phyloP scores from a whole-genome alignment of 2,113 vertebrate species.

The Tricholaema leucomelas region DNA sequence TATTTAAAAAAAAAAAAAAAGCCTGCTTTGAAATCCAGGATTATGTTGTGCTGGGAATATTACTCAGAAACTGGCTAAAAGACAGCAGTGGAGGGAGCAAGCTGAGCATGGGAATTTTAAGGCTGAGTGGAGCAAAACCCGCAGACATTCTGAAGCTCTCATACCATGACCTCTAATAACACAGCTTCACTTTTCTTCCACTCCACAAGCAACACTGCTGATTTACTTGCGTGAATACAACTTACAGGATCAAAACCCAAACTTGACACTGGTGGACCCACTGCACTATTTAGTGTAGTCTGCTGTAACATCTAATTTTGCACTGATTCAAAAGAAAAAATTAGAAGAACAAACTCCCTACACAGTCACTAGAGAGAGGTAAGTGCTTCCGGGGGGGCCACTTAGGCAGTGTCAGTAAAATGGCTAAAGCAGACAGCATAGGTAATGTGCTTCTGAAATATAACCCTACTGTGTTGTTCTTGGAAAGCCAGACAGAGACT shows the following conservation, averaged over 20 bases:
- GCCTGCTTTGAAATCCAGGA: conserved; percentile 18
- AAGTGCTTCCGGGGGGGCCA: not conserved
- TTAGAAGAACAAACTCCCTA: not conserved
- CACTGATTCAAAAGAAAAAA: conserved; percentile 1
- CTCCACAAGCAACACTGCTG: not conserved
- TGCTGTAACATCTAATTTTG: not conserved
- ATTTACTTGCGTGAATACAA: conserved; percentile 28
- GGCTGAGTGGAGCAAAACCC: not conserved
- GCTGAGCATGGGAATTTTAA: not conserved
- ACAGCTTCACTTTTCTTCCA: not conserved
- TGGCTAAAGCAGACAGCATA: not conserved
- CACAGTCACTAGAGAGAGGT: conserved; percentile 4
- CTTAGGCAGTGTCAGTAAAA: conserved; percentile 7
- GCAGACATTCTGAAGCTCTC: not conserved
- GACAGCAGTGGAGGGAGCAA: not conserved
- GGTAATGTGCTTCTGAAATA: conserved; percentile 30
- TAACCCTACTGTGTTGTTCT: not conserved
- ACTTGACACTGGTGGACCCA: not conserved
- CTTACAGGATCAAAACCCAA: conserved; percentile 20
- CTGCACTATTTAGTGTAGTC: not conserved
- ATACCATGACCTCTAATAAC: not conserved
- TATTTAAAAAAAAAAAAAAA: not conserved
- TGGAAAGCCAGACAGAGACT: conserved; percentile 27
- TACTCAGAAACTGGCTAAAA: not conserved
- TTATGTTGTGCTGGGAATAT: conserved; percentile 12